These are phyloP conservation scores for Thamnophis elegans DNA, from an alignment of 2,797 vertebrate species.

Conservation along the genomic window DNA sequence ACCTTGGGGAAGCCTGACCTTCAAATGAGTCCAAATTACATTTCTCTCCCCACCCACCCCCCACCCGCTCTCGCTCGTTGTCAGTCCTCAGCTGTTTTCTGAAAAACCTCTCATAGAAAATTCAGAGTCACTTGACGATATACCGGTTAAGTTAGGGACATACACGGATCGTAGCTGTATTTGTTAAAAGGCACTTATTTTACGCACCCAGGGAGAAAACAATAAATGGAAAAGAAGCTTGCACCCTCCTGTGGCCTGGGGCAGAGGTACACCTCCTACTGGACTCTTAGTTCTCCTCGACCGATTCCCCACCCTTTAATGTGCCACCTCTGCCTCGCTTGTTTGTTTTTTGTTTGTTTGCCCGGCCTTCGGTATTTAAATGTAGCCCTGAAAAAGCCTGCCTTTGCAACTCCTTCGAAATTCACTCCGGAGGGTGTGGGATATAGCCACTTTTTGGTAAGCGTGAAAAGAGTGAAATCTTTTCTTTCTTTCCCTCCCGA, in stretches of 20 bases:
- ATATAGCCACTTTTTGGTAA: neutral
- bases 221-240: neutral
- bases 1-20: conserved; percentile 76
- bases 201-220: neutral
- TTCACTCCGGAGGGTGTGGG: neutral
- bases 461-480: neutral
- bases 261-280: neutral
- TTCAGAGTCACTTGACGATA: neutral
- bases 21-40: conserved; percentile 68
- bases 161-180: too few relatives aligned
- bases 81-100: conserved; percentile 37
- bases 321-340: neutral
- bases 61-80: conserved; percentile 37
- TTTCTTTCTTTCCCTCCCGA: neutral
- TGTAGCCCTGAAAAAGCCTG: too few relatives aligned
- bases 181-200: neutral
- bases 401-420: neutral
- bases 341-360: too few relatives aligned
- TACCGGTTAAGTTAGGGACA: neutral
- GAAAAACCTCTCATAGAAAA: conserved; percentile 26
- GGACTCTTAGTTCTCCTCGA: neutral
- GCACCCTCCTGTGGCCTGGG: neutral
- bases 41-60: conserved; percentile 18
- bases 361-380: neutral
- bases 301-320: neutral